Evolutionary conservation across 2,888 invertebrate species (phyloP).

Genomic region (Lepeophtheirus nordmannii): DNA sequence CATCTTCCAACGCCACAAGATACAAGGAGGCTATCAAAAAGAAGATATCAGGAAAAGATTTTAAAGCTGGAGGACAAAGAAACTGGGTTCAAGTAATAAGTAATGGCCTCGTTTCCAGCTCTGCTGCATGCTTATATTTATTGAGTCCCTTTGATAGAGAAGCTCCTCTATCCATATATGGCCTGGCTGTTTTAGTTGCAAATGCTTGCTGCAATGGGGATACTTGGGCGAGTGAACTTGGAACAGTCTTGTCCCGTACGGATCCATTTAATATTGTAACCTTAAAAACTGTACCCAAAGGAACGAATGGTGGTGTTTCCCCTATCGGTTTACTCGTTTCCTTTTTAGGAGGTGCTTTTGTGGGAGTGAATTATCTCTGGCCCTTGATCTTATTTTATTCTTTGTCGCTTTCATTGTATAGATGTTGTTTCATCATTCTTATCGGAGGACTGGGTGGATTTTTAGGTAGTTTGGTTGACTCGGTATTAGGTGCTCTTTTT

Average conservation of each 20-base stretch:
- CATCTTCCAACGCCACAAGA: constrained; percentile 65
- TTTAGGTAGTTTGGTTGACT: constrained; percentile 64
- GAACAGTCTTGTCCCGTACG: constrained; percentile 49
- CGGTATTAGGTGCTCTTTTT: constrained; percentile 62
- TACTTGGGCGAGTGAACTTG: constrained; percentile 79
- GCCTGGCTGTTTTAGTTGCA: constrained; percentile 58
- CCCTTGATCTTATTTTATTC: constrained; percentile 32
- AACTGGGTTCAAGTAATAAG: constrained; percentile 75
- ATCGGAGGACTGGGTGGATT: constrained; percentile 58
- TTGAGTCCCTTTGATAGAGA: constrained; percentile 47
- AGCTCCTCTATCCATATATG: constrained; percentile 34
- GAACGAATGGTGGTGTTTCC: constrained; percentile 77
- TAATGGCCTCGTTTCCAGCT: constrained; percentile 71
- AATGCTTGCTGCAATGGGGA: constrained; percentile 70
- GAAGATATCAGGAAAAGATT: constrained; percentile 52
- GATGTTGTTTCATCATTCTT: constrained; percentile 54
- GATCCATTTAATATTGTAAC: constrained; percentile 61
- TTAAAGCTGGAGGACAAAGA: constrained; percentile 69
- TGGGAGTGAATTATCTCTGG: constrained; percentile 49
- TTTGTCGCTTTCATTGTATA: constrained; percentile 32
- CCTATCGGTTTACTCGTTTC: constrained; percentile 41
- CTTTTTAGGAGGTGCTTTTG: constrained; percentile 48
- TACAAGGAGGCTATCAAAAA: constrained; percentile 49
- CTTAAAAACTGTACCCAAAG: constrained; percentile 55
- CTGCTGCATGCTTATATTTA: constrained; percentile 57